phyloP scores from a whole-genome alignment of 2,888 invertebrate genomes.

The Pardosa pseudoannulata region DNA sequence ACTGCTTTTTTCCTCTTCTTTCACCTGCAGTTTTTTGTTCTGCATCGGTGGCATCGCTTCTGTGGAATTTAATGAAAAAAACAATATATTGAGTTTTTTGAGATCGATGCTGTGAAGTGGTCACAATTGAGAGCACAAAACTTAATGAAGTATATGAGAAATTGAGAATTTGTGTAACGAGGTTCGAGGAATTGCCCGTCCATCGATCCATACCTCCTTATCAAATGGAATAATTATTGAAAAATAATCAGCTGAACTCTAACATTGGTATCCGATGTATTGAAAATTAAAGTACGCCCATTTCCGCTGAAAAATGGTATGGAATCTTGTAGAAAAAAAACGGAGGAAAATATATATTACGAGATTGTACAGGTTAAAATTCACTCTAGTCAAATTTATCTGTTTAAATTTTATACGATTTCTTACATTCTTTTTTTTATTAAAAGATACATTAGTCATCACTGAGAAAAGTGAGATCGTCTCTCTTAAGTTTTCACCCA shows the following conservation, averaged over 20 bases:
- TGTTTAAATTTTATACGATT: too few species aligned
- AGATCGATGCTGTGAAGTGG: slow-evolving; percentile 48
- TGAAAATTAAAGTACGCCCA: too few species aligned
- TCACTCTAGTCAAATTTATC: too few species aligned
- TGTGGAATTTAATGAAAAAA: slow-evolving; percentile 49
- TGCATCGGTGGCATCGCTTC: slow-evolving; percentile 42
- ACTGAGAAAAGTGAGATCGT: too few species aligned
- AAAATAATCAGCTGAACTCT: neutral
- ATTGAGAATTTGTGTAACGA: neutral
- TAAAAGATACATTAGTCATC: too few species aligned
- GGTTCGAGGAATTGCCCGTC: neutral
- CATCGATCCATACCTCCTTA: neutral
- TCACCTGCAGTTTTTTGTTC: slow-evolving; percentile 35
- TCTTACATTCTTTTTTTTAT: too few species aligned
- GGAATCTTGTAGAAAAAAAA: too few species aligned
- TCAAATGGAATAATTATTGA: neutral
- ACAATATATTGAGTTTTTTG: slow-evolving; percentile 51
- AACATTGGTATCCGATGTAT: neutral
- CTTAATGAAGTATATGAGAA: neutral
- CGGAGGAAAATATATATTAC: too few species aligned
- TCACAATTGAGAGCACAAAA: slow-evolving; percentile 37
- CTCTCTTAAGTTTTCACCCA: too few species aligned
- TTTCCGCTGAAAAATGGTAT: too few species aligned
- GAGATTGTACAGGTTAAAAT: too few species aligned
- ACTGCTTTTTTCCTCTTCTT: slow-evolving; percentile 41